Base-by-base conservation (phyloP, 2,888 invertebrate genomes). In the Limenitis camilla region DNA sequence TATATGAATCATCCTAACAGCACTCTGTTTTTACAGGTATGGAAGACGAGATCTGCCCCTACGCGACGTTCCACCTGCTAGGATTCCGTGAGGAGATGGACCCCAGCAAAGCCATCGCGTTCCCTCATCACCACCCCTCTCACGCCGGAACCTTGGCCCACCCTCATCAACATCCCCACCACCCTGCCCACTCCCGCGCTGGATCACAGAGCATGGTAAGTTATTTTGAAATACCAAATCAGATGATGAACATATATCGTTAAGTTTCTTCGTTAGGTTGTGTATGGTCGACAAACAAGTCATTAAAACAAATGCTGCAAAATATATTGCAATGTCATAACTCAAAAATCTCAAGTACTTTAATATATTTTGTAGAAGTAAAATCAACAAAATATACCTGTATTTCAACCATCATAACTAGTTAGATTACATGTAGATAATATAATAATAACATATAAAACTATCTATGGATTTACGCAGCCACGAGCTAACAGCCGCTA, bases 11-110 rank as follows among this genome's bases (percentile, higher is more conserved):
- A 19, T 19, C 19, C 19, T 19, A 19, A 19, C 19, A 19, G 19
- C 2, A 19, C 19, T 19, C 2, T 19, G 19, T 19, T 19, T 19
- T 19, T 50, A 5, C 89, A 94, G 96, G 96, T 78, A 95, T 96
- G 93, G 96, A 97, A 78, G 97, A 97, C 74, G 97, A 97, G 82
- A 97, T 97, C 78, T 97, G 97, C 86, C 97, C 97, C 40, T 97
- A 97, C 85, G 97, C 97, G 6, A 97, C 97, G 39, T 97, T 97
- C 93, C 97, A 97, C 81, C 90, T 96, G 71, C 91, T 96, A 53
- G 96, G 96, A 65, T 96, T 96, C 93, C 94, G 96, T 68, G 96
- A 96, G 78, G 96, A 96, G 90, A 96, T 96, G 96, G 96, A 96
- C 80, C 96, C 96, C 42, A 93, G 90, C 78, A 96, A 96, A 88